Evolutionary conservation across 2,797 vertebrate genomes (phyloP), one percentile per base, ranked within the genome.

Genomic region (Enteromius argenteus): DNA sequence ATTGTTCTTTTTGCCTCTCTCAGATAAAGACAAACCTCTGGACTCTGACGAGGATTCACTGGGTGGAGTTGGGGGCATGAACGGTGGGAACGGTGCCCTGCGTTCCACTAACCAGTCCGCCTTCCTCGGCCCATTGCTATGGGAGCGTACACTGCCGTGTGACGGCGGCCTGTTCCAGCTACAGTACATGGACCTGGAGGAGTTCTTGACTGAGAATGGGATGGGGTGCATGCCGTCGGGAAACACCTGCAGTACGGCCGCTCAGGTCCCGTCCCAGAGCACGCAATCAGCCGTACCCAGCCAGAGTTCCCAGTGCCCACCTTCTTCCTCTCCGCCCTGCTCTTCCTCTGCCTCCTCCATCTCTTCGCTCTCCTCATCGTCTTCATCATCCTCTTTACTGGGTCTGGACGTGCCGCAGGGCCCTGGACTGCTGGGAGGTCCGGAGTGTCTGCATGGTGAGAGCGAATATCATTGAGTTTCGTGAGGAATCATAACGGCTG

Each of bases 161-260:
- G 96, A 97, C 11, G 96, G 94, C 0, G 95, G 95, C 62, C 90
- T 96, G 69, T 96, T 96, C 91, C 95, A 98, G 93, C 94, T 97
- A 84, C 97, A 98, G 92, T 97, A 97, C 91, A 97, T 97, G 94
- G 97, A 97, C 92, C 92, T 97, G 94, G 97, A 97, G 93, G 97
- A 97, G 91, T 98, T 97, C 89, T 85, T 96, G 88, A 95, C 94
- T 0, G 95, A 95, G 90, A 96, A 96, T 3, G 95, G 95, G 71
- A 95, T 95, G 95, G 95, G 95, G 53, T 90, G 89, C 66, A 95
- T 96, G 94, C 95, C 95, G 77, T 86, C 90, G 80, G 94, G 92
- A 0, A 94, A 94, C 73, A 89, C 92, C 60, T 94, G 94, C 88
- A 94, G 94, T 19, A 80, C 94, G 88, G 93, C 91, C 27, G 94